Base-by-base conservation (phyloP, 2,797 vertebrate species). In the Cheracebus regulus region DNA sequence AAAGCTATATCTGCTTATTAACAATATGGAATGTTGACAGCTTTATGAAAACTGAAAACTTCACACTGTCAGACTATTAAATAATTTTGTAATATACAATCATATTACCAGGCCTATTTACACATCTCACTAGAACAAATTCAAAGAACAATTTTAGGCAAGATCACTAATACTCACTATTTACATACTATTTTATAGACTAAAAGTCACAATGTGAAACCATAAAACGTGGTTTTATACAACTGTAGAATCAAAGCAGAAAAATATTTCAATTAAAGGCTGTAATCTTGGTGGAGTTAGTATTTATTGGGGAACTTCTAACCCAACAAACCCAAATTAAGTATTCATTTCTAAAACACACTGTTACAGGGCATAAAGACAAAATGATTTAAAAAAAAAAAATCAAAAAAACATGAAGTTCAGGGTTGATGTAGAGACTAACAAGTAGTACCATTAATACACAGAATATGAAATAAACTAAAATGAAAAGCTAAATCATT, bases 331-430 rank as follows among this genome's bases (percentile, higher is more conserved):
- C 26, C 39, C 0, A 5, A 75, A 76, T 50, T 76, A 82, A n/a
- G 24, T n/a, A 83, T 26, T 72, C 48, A 57, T 57, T 85, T 95
- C 50, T 86, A 92, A 96, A 96, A 84, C n/a, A 92, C 50, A 95
- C 36, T 30, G 41, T 80, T 76, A 91, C 93, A 92, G 33, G 26
- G 89, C 30, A 2, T 64, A 82, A 90, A 80, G 41, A 84, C 46
- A 92, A 90, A 92, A 57, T 15, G 1, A 81, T 50, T 67, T 4
- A n/a, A 67, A 67, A 67, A 67, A 67, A 44, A 44, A 44, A 44
- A 44, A 44, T 19, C 15, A 1, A 85, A 94, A 55, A 87, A 30
- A n/a, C 3, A 57, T 39, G 52, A 93, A 91, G 28, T 58, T 84
- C 14, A 75, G n/a, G n/a, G 52, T 4, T 95, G 20, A 88, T 26